Evolutionary conservation across 2,888 invertebrate genomes (phyloP).

Genomic region (Hirudinaria manillensis): DNA sequence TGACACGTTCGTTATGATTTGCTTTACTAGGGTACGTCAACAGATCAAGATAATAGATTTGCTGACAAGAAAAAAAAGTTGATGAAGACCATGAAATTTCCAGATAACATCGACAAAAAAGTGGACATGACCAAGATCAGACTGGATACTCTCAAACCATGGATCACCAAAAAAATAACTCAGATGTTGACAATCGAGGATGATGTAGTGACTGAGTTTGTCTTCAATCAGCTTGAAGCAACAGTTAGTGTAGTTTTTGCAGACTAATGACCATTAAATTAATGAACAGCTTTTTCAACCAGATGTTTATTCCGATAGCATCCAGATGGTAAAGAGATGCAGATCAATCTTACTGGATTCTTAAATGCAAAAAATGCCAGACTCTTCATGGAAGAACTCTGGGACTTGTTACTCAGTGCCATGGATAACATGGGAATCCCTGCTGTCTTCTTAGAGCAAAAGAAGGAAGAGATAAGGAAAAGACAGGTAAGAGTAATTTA

Average conservation of each 20-base stretch:
- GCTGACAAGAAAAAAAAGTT: constrained; percentile 99
- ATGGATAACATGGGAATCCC: constrained; percentile 93
- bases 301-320: constrained; percentile 59
- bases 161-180: constrained; percentile 94
- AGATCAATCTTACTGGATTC: constrained; percentile 98
- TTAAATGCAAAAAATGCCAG: constrained; percentile 94
- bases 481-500: constrained; percentile 35
- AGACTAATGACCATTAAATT: neutral
- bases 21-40: constrained; percentile 78
- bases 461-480: constrained; percentile 79
- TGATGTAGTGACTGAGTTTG: constrained; percentile 96
- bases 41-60: constrained; percentile 97
- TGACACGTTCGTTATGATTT: neutral
- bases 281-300: constrained; percentile 3
- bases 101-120: constrained; percentile 84
- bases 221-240: constrained; percentile 94
- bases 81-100: constrained; percentile 96
- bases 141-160: constrained; percentile 92
- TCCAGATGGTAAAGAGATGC: constrained; percentile 96
- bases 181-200: constrained; percentile 95
- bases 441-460: constrained; percentile 83
- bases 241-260: constrained; percentile 61
- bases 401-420: constrained; percentile 88
- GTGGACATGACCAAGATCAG: constrained; percentile 98
- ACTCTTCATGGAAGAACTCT: constrained; percentile 93